Conservation (phyloP, 2,888 invertebrate species). For the Drosophila setosimentum region DNA sequence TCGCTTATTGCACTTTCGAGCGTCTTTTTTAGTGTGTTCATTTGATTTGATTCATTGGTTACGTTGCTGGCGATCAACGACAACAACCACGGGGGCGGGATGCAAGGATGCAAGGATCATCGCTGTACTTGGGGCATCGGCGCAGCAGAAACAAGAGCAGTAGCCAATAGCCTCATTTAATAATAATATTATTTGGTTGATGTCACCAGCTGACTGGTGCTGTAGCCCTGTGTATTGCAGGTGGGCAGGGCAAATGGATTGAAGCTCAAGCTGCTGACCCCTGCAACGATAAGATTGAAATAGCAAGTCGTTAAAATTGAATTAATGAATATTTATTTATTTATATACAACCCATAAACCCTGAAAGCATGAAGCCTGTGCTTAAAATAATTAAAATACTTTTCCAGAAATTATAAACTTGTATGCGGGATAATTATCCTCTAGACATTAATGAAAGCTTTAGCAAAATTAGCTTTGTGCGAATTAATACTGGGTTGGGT, state of each 20-base stretch:
- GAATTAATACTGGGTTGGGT: not conserved
- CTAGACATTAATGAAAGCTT: not conserved
- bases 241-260: slow-evolving; percentile 96
- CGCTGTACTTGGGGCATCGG: slow-evolving; percentile 7
- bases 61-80: slow-evolving; percentile 14
- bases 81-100: slow-evolving; percentile 20
- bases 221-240: slow-evolving; percentile 93
- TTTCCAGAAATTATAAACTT: not conserved
- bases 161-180: slow-evolving; percentile 64
- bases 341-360: not conserved
- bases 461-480: not conserved
- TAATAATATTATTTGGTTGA: slow-evolving; percentile 90
- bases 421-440: fast-evolving
- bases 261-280: slow-evolving; percentile 95
- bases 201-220: slow-evolving; percentile 91
- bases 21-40: slow-evolving; percentile 56
- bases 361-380: not conserved
- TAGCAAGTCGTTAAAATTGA: not conserved
- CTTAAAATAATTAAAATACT: not conserved
- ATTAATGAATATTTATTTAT: not conserved
- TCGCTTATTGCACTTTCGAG: slow-evolving; percentile 74
- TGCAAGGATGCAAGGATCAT: slow-evolving; percentile 5
- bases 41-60: slow-evolving; percentile 37
- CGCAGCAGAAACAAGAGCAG: slow-evolving; percentile 13
- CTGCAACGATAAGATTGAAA: slow-evolving; percentile 67